Base-by-base conservation (phyloP, 2,888 invertebrate genomes). In the Temnothorax rugatulus region DNA sequence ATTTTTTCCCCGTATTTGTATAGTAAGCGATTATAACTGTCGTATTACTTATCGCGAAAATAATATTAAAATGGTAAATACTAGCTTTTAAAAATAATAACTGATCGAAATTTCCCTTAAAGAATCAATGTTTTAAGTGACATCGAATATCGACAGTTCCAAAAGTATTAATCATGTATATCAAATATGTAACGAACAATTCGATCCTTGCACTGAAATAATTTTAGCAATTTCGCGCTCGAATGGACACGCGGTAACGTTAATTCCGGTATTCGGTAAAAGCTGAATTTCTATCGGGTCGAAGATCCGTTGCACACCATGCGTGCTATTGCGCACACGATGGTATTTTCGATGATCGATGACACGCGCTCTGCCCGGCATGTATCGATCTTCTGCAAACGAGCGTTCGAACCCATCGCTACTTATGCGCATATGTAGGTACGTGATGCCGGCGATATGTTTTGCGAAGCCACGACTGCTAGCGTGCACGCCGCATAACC, bases 401-500 rank as follows among this genome's bases (percentile, higher is more conserved):
- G 29, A 77, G 18, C 84, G 57, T 84, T 84, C 73, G 44, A 74
- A 81, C 57, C 74, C 74, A 81, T 81, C 79, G 74, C 79, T 81
- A 81, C 47, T 74, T 74, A 41, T 18, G 34, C 52, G 52, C 11
- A 11, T 18, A 47, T 21, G 29, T 29, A 29, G 0, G 29, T 64
- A 63, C 59, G 76, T 66, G 68, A 81, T 41, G 74, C 59, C 74
- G 47, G 38, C 59, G 73, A 86, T 85, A 85, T 86, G 88, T 91
- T 92, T 89, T 88, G 89, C 88, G 93, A 93, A 93, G 94, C 94
- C 94, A 93, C 91, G 93, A 91, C 88, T 88, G 92, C 91, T 87
- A 84, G 74, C 89, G 87, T 91, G 90, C 89, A 88, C 91, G 85
- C 83, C 89, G 90, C 91, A 92, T 94, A 95, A 94, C 93, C 92